These are phyloP conservation scores for Herminia tarsipennalis DNA, from an alignment of 2,888 invertebrate genomes.

Conservation along the genomic window DNA sequence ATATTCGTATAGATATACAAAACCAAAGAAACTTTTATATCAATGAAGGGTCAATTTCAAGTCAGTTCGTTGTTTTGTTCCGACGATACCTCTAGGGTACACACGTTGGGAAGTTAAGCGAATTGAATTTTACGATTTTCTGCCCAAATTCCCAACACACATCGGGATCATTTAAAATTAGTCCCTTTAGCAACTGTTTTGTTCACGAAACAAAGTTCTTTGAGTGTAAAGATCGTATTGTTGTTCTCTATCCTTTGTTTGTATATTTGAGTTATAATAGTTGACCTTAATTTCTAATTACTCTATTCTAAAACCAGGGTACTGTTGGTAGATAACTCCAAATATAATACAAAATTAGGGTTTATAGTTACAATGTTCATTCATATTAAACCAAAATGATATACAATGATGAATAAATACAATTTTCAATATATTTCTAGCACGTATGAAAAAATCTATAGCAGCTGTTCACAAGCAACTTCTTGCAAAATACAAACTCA, in stretches of 20 bases:
- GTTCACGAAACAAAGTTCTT: slow-evolving; percentile 30
- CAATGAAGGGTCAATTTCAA: slow-evolving; percentile 25
- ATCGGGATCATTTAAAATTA: slow-evolving; percentile 40
- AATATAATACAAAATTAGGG: background rate
- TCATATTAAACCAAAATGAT: too few species aligned
- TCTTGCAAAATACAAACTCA: too few species aligned
- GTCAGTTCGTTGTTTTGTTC: slow-evolving; percentile 38
- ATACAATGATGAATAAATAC: too few species aligned
- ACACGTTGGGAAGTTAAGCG: slow-evolving; percentile 38
- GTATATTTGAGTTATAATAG: slow-evolving; percentile 1
- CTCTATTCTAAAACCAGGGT: background rate
- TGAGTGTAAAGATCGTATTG: slow-evolving; percentile 7
- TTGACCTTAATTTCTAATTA: slow-evolving; percentile 3
- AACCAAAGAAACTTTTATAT: slow-evolving; percentile 33
- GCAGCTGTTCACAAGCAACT: too few species aligned
- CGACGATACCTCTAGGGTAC: slow-evolving; percentile 32
- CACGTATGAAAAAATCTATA: too few species aligned
- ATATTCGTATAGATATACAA: too few species aligned
- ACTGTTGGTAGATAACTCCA: background rate
- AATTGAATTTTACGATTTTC: slow-evolving; percentile 56
- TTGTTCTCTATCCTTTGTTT: background rate
- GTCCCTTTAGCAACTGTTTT: slow-evolving; percentile 27
- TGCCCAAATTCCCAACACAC: slow-evolving; percentile 32
- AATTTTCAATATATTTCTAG: too few species aligned
- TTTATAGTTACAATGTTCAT: background rate